These are phyloP conservation scores for Sphyrna mokarran DNA, from an alignment of 2,113 vertebrate species.

Conservation along the genomic window DNA sequence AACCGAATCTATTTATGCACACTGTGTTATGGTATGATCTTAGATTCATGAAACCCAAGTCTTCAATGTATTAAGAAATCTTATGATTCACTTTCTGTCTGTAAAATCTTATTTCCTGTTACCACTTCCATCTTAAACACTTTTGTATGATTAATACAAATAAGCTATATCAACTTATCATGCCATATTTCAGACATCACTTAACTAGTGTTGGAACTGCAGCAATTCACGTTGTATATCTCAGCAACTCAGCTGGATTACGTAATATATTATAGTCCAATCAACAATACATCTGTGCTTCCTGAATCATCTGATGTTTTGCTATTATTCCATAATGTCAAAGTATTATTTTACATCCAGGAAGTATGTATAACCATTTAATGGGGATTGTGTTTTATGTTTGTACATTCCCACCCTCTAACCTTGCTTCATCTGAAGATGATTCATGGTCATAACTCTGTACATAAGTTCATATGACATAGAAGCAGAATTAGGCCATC, in stretches of 20 bases:
- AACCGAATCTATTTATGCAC: constrained; percentile 54
- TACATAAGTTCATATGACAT: not conserved
- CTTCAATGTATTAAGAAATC: not conserved
- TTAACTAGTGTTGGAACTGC: not conserved
- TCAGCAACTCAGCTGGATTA: not conserved
- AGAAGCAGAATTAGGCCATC: too few relatives aligned
- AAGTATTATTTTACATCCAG: not conserved
- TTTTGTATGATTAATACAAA: too few relatives aligned
- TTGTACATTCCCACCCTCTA: not conserved
- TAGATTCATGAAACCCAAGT: too few relatives aligned
- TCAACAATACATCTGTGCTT: not conserved
- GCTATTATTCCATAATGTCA: not conserved
- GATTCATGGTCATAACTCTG: not conserved
- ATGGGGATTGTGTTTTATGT: not conserved
- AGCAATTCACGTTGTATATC: not conserved
- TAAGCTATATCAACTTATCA: too few relatives aligned
- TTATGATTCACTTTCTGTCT: not conserved
- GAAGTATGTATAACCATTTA: not conserved
- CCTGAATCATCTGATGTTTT: not conserved
- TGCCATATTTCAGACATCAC: not conserved
- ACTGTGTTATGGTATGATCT: constrained; percentile 69
- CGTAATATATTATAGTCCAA: not conserved
- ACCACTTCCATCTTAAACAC: too few relatives aligned
- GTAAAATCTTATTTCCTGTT: not conserved
- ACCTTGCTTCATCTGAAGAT: not conserved